Base-by-base conservation (phyloP, 2,888 invertebrate genomes). In the Herminia tarsipennalis region DNA sequence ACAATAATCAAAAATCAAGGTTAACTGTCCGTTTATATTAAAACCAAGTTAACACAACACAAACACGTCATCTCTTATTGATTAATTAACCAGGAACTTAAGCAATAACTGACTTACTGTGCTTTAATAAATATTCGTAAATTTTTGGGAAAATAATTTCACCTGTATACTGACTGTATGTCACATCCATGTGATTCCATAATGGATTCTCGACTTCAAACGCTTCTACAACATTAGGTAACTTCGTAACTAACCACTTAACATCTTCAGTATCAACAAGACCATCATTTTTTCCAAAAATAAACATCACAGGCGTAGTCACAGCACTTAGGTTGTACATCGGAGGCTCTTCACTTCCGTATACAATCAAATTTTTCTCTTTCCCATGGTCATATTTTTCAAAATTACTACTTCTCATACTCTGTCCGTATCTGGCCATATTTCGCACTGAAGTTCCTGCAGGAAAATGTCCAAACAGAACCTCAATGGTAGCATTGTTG, bases 241-340 rank as follows among this genome's bases (percentile, higher is more conserved):
- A 73, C 40, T 88, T 77, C 0, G 74, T 66, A 14, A 91, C 76
- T 48, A 94, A 67, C 66, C 92, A 91, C 22, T 88, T 66, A 0
- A 94, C 92, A 37, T 95, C 94, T 67, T 83, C 78, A 0, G 86
- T 76, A 92, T 93, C 65, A 93, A 86, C 93, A 88, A 94, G 73
- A 93, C 95, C 66, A 92, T 94, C 87, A 27, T 82, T 83, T 5
- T 54, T 62, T 0, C 88, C 88, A 38, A 85, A 85, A 18, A 88
- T 62, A 3, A 73, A 56, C 2, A 88, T 60, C 1, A 79, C 57
- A 2, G 88, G 88, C 0, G 70, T 65, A 0, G 65, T 71, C 6
- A 76, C 73, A 1, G 81, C 80, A 49, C 65, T 65, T 1, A 66
- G 18, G n/a, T 66, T 82, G 20, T 78, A 88, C n/a, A 43, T 37